Percentiles rank a stretch among this genome's conserved stretches.
phyloP scores from a whole-genome alignment of 2,797 vertebrate species.

The Periparus ater region DNA sequence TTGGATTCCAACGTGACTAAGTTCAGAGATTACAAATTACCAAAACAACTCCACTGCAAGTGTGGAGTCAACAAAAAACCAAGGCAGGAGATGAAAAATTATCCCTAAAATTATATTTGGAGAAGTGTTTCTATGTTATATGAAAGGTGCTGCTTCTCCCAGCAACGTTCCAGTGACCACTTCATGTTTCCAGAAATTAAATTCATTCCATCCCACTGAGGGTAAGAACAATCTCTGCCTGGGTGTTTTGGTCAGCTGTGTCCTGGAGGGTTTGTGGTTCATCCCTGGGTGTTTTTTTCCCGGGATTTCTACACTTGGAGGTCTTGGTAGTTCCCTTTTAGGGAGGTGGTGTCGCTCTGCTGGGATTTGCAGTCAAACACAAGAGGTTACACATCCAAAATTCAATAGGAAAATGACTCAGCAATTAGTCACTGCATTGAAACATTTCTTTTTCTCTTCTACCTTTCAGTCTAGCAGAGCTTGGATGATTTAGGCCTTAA shows the following conservation, averaged over 20 bases:
- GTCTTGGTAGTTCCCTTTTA: background rate
- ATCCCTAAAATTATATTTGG: background rate
- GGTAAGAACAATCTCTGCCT: background rate
- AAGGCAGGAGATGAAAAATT: background rate
- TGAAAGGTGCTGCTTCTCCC: background rate
- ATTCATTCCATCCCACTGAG: background rate
- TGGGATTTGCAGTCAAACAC: background rate
- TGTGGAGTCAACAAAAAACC: background rate
- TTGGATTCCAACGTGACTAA: background rate
- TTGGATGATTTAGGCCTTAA: background rate
- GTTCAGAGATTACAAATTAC: background rate
- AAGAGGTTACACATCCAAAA: background rate
- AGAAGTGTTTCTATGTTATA: background rate
- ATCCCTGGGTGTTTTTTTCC: background rate
- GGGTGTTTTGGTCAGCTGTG: background rate
- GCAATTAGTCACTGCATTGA: background rate
- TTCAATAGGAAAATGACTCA: background rate
- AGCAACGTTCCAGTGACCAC: background rate
- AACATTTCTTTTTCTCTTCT: background rate
- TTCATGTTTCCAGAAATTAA: background rate
- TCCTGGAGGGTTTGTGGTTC: background rate
- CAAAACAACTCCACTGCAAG: constrained; percentile 10
- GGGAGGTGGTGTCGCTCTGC: background rate
- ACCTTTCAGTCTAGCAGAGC: background rate
- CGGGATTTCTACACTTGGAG: background rate